Evolutionary conservation across 2,888 invertebrate species (phyloP), one percentile per base, ranked within the genome.

Genomic region (Volucella bombylans): DNA sequence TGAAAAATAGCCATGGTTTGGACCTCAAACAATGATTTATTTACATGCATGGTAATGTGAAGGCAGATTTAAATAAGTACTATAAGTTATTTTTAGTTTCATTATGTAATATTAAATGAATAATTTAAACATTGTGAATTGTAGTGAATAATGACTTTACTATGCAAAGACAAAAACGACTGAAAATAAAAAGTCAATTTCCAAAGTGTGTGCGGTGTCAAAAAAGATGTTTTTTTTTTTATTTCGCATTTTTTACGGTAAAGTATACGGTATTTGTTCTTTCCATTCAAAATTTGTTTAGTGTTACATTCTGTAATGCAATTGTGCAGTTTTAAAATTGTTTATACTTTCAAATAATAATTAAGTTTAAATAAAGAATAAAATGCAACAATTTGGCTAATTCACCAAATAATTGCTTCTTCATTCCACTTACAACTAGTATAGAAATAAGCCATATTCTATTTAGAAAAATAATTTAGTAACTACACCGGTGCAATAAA

Each of bases 201-300:
- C 50, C 72, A 64, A 15, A 68, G 64, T 78, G 82, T 82, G 82
- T 79, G 76, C 74, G 54, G 86, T 87, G 86, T 87, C 87, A 87
- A 87, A 87, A 87, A 87, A 87, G 87, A 87, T 87, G 87, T 87
- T 87, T 86, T 81, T 68, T 80, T 72, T 78, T 68, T 62, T 18
- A 18, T 18, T 41, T 61, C 31, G 50, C 59, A 52, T 79, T 62
- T 41, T 68, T 71, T 82, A 41, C 68, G 67, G 67, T 76, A 78
- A 45, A 61, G 41, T 77, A 61, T 11, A 52, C 59, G 61, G 69
- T 59, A 14, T 76, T 9, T 78, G 18, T 69, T 74, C 8, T 47
- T 55, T 69, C 43, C 61, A 67, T 82, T 76, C 45, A 76, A 71
- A 68, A 72, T 59, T 68, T 68, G 69, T 76, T 77, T 41, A 79